Percentiles rank a stretch among this genome's conserved stretches.
phyloP scores from a whole-genome alignment of 1,140 invertebrate genomes.

The Cydia strobilella region DNA sequence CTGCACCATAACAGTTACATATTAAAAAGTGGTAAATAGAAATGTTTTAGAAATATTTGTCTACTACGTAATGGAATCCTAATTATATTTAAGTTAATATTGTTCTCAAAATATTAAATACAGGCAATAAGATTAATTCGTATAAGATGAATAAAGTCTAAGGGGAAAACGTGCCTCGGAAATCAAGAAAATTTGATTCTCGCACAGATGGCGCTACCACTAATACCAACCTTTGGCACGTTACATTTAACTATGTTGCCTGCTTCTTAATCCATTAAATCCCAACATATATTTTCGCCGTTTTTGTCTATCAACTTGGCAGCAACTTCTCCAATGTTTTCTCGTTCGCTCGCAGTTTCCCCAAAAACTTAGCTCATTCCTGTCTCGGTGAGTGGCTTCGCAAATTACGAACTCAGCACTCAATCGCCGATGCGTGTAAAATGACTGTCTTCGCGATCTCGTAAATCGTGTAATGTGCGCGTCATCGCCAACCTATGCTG shows the following conservation, averaged over 20 bases:
- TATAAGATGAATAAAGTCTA: too few relatives aligned
- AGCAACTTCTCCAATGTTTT: conserved; percentile 69
- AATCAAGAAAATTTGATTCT: too few relatives aligned
- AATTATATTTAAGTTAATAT: too few relatives aligned
- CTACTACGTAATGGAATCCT: too few relatives aligned
- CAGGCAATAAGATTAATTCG: too few relatives aligned
- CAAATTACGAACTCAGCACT: conserved; percentile 63
- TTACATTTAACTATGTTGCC: conserved; percentile 4
- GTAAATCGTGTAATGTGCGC: conserved; percentile 56
- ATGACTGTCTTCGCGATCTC: conserved; percentile 63
- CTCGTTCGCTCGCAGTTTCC: conserved; percentile 64
- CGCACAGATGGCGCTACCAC: too few relatives aligned
- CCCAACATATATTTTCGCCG: conserved; percentile 58
- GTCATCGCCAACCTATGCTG: conserved; percentile 37
- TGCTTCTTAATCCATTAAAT: conserved; percentile 47
- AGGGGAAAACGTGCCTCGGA: too few relatives aligned
- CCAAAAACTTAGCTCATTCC: conserved; percentile 67
- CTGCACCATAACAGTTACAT: too few relatives aligned
- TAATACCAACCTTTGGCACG: too few relatives aligned
- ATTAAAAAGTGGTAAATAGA: too few relatives aligned
- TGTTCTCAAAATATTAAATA: too few relatives aligned
- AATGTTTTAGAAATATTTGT: too few relatives aligned
- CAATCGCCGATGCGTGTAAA: conserved; percentile 70
- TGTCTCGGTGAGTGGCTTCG: conserved; percentile 58
- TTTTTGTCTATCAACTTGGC: conserved; percentile 65